Evolutionary conservation across 2,113 vertebrate species (phyloP).

Genomic region (Pao palembangensis): DNA sequence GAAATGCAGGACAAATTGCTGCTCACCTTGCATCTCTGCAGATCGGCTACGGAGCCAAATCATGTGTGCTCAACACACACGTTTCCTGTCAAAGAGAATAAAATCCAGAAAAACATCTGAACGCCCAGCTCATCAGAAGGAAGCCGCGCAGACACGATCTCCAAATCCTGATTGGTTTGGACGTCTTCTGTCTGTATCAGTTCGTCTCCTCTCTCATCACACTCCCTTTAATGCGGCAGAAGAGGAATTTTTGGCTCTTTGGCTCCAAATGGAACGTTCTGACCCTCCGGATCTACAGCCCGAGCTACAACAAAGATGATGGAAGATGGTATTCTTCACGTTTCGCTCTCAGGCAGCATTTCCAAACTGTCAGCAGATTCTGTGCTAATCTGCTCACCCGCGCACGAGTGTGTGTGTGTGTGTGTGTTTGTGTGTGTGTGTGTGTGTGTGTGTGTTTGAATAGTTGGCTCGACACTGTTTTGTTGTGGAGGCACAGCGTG

Average conservation of each 20-base stretch:
- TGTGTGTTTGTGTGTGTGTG: neutral
- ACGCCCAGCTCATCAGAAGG: too few species aligned
- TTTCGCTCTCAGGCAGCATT: conserved; percentile 34
- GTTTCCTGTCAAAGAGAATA: conserved; percentile 10
- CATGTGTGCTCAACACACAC: neutral
- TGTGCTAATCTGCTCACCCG: conserved; percentile 29
- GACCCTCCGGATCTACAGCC: conserved; percentile 22
- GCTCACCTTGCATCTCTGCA: conserved; percentile 32
- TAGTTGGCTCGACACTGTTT: conserved; percentile 6
- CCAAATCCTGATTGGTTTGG: conserved; percentile 7
- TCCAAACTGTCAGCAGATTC: conserved; percentile 38
- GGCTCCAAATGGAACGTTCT: neutral
- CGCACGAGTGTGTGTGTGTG: conserved; percentile 13
- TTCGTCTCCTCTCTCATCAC: neutral
- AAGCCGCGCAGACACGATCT: conserved; percentile 14
- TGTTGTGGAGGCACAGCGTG: conserved; percentile 7
- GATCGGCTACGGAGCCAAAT: conserved; percentile 29
- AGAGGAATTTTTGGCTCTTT: too few species aligned
- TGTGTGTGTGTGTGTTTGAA: conserved; percentile 23
- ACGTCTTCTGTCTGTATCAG: neutral
- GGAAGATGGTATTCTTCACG: conserved; percentile 25
- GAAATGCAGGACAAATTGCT: conserved; percentile 38
- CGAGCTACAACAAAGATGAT: conserved; percentile 18
- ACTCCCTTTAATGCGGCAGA: too few species aligned
- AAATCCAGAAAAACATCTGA: neutral